phyloP scores from a whole-genome alignment of 92 coral and sea anemone species.

The Zoanthus solanderi region DNA sequence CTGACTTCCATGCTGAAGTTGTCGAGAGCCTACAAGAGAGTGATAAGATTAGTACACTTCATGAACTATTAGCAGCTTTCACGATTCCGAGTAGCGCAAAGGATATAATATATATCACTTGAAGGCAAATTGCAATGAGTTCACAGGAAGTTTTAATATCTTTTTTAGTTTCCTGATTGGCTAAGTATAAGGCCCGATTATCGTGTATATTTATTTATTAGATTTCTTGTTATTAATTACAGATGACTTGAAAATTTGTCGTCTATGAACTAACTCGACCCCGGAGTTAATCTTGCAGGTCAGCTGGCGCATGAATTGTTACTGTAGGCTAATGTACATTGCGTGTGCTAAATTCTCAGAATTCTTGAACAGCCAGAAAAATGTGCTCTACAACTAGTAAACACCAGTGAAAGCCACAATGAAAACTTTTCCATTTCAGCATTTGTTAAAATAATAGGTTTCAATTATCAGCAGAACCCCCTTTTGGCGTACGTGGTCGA shows the following conservation, averaged over 20 bases:
- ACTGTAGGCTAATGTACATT: neutral
- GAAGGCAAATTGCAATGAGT: constrained; percentile 25
- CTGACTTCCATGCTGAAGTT: constrained; percentile 72
- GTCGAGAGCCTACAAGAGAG: constrained; percentile 65
- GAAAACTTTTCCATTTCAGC: constrained; percentile 12
- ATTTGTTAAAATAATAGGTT: constrained; percentile 42
- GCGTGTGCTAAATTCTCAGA: constrained; percentile 3
- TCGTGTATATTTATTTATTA: constrained; percentile 71
- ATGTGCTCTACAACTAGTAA: constrained; percentile 1
- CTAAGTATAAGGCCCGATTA: constrained; percentile 40
- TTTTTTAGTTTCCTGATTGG: constrained; percentile 78
- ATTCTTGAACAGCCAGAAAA: neutral
- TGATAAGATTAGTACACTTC: constrained; percentile 47
- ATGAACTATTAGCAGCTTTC: constrained; percentile 46
- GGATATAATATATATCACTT: constrained; percentile 49
- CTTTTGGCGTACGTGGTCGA: constrained; percentile 6
- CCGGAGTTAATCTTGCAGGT: constrained; percentile 39
- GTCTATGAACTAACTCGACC: constrained; percentile 27
- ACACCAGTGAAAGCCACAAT: constrained; percentile 27
- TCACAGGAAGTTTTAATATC: constrained; percentile 53
- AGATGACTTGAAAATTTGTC: constrained; percentile 63
- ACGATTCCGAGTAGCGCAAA: constrained; percentile 54
- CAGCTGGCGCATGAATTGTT: constrained; percentile 16
- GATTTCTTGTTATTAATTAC: constrained; percentile 81
- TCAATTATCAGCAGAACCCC: constrained; percentile 32